Evolutionary conservation across 2,113 vertebrate genomes (phyloP), one percentile per base, ranked within the genome.

Genomic region (Poecilia latipinna): DNA sequence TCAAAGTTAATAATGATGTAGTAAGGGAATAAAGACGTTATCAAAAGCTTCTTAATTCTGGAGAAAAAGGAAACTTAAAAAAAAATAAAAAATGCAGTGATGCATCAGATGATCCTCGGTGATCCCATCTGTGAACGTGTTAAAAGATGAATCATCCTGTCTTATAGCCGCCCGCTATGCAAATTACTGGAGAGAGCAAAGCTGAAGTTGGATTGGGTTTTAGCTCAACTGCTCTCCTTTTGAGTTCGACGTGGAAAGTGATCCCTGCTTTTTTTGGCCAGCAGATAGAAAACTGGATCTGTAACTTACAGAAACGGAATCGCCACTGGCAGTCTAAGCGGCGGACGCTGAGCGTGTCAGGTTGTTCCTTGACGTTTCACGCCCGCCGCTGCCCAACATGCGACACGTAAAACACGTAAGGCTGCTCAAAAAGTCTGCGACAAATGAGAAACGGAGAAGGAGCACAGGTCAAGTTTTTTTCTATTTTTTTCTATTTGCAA

Each of bases 1-100:
- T 95, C 92, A 93, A 93, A 90, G 92, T 90, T 94, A 94, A 94
- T 94, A 93, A 95, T 94, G 93, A 93, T 94, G 92, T 94, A 87
- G 90, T 92, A 90, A 93, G 90, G 91, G 94, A 95, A 94, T 94
- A 93, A 95, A 93, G 94, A 91, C 89, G 88, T 94, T 89, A 94
- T 94, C 93, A 94, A 94, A 94, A 88, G 86, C 89, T 90, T 92
- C 91, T 94, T 93, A 90, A 92, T 85, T 83, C 85, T 31, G 32
- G 75, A 82, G 84, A 90, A 76, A 86, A 88, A 78, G 82, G 74
- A 74, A 90, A 89, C 91, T 93, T 82, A 82, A 88, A 94, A 93
- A 37, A 37, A 35, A 35, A 33, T 26, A 35, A 35, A 10, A 37
- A 35, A 12, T 88, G 84, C 88, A 87, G 70, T 65, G 82, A 88